Evolutionary conservation across 2,113 vertebrate species (phyloP), one percentile per base, ranked within the genome.

Genomic region (Amphilophus citrinellus): DNA sequence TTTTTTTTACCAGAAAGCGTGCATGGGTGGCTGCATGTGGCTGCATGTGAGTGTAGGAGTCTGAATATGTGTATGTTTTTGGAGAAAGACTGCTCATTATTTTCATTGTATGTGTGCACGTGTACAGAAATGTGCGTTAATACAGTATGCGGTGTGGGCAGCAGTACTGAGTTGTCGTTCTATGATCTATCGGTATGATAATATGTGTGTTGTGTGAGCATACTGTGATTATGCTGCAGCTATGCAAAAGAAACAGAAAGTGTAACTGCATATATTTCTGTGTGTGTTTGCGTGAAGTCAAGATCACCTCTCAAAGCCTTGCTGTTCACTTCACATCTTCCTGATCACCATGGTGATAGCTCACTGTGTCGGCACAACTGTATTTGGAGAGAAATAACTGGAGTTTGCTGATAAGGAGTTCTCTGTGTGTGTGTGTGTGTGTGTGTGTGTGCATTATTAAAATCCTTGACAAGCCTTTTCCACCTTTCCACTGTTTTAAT

Each of bases 301-400:
- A 82, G 58, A 84, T 84, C 59, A 65, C 39, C 75, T 79, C 86
- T 82, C 47, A 53, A 79, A 83, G 76, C 79, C 30, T 76, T 30
- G 37, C 61, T 79, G 73, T 58, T 79, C 86, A 82, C 83, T 79
- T 84, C 81, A 80, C 62, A 88, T 82, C 84, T 79, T 82, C 39
- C 80, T 76, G 75, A 88, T 90, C 86, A 71, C 84, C 84, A 86
- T 91, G 89, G 82, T 47, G 84, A 90, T 90, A 82, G 37, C 80
- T 66, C 44, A 76, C 58, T 65, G 58, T 61, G 71, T 76, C 60
- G 18, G 78, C 62, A 73, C 68, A 56, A 13, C 66, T 68, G 79
- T 76, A 76, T 82, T 82, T 75, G 10, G 76, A 42, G 56, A 79
- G 83, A 56, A 75, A 80, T 62, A 85, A 61, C 79, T 80, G 80